Base-by-base conservation (phyloP, 2,888 invertebrate genomes). In the Drosophila kuntzei region DNA sequence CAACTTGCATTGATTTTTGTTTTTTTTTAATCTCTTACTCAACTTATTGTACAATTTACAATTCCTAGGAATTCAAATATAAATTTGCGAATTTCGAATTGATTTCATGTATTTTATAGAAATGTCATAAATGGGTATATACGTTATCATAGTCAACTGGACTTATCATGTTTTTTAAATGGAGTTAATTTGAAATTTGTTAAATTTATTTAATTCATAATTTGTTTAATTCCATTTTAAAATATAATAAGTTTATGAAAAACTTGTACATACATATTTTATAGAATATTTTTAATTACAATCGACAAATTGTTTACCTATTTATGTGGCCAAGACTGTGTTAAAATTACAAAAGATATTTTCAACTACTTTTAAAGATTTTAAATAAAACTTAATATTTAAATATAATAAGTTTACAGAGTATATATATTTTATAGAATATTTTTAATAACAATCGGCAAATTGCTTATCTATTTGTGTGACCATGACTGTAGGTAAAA, bases 11-110 rank as follows among this genome's bases (percentile, higher is more conserved):
- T 44, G 25, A n/a, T 27, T 8, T 27, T 27, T 1, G 29, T 18
- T 47, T 47, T 32, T 47, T 32, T 32, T 18, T 32, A 32, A 47
- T 47, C 29, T n/a, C 32, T 32, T 32, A 32, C 47, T 47, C n/a
- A 47, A 47, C 16, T n/a, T 12, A n/a, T 34, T 34, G 34, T n/a
- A 41, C 41, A 41, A n/a, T 41, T 41, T 41, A 20, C 20, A 2
- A 47, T 32, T 11, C 18, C 16, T 7, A 32, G 29, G 12, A 46
- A 46, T 25, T 39, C 18, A 18, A 18, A 39, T 39, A 39, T 39
- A 7, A 27, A 27, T 9, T 47, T 16, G 16, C 46, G 8, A 9
- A n/a, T 27, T 27, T 44, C 25, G 14, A 27, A 27, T 27, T 27
- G 27, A 27, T 27, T 27, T 16, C 16, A 27, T 46, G 20, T 20